Evolutionary conservation across 92 coral and sea anemone species (phyloP), one percentile per base, ranked within the genome.

Genomic region (Phenganax stokvisi): DNA sequence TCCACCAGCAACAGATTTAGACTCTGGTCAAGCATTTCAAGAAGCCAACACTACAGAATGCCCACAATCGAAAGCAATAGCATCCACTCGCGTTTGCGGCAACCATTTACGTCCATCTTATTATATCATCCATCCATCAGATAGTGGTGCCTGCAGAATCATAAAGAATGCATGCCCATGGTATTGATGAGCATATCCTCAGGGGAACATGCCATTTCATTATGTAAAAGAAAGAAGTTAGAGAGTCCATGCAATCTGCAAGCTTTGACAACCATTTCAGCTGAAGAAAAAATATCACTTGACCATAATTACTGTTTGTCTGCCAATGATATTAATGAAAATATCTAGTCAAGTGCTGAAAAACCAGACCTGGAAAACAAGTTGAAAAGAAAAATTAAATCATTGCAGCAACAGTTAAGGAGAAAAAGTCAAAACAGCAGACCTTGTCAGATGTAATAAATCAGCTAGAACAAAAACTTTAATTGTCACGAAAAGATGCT

Each of bases 41-140:
- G 25, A 20, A 20, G 25, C 25, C 25, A 20, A 20, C 25, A 20
- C 25, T 20, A 20, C 25, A 20, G 25, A 29, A 17, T 31, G 12
- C 51, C 51, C 17, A 53, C 15, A 37, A 47, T 71, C 55, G 76
- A 6, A 37, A 71, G 55, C 76, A 71, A 71, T 55, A 71, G 3
- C 56, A 47, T 7, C 76, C 55, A 71, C 55, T 53, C 76, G 76
- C 7, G 47, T 71, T 53, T 71, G 76, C 76, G 47, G 76, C 57
- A 71, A 37, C 15, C 56, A 71, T 20, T 71, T 71, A 27, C 15
- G 8, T 3, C 2, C 56, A 53, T 47, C 8, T 9, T 54, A 71
- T 71, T 71, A 37, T 51, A 71, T 71, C 15, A 4, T 53, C 55
- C 4, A 47, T 16, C 76, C 76, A 71, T 47, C 76, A 71, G 15